Conservation (phyloP, 2,888 invertebrate genomes). For the Caenorhabditis parvicauda region DNA sequence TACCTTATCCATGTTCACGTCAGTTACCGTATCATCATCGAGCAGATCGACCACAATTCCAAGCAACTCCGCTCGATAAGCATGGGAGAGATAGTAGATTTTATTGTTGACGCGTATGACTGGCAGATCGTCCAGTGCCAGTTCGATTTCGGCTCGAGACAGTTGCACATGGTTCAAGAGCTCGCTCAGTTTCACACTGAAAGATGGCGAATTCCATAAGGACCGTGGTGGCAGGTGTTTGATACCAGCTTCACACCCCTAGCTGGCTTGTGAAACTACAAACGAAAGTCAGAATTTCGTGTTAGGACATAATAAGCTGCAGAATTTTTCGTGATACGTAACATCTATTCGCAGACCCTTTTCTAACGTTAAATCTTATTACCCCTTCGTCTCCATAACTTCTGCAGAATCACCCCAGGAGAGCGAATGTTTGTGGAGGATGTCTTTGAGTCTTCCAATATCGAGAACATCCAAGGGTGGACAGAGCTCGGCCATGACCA, state of each 20-base stretch:
- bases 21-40: constrained; percentile 9
- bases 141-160: constrained; percentile 17
- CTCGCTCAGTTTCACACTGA: constrained; percentile 7
- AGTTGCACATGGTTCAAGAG: constrained; percentile 19
- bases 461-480: constrained; percentile 13
- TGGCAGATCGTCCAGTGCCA: constrained; percentile 18
- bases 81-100: constrained; percentile 13
- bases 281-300: too few species aligned
- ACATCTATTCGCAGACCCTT: too few species aligned
- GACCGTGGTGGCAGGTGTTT: not conserved
- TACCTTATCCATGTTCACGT: constrained; percentile 12
- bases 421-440: constrained; percentile 20
- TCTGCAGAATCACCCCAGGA: too few species aligned
- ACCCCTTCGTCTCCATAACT: not conserved
- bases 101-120: not conserved
- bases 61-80: constrained; percentile 19
- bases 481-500: constrained; percentile 15
- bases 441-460: constrained; percentile 16
- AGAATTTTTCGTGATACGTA: too few species aligned
- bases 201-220: not conserved
- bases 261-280: too few species aligned
- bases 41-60: constrained; percentile 11
- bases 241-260: too few species aligned
- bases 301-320: too few species aligned
- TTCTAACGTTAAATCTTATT: not conserved